phyloP scores from a whole-genome alignment of 2,888 invertebrate genomes.

The Drosophila prolongata region DNA sequence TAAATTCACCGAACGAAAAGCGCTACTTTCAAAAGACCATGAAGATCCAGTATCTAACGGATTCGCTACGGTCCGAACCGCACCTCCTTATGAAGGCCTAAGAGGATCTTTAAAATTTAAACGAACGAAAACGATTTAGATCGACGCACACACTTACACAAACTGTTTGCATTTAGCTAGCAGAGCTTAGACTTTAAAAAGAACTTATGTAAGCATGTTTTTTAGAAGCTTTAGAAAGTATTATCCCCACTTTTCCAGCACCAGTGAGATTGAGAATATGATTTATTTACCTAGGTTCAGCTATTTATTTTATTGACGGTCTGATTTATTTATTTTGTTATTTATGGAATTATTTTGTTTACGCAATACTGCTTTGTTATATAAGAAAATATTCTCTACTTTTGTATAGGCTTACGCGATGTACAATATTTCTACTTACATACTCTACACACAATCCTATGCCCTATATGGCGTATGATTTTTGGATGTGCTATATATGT shows the following conservation, averaged over 20 bases:
- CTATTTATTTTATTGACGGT: conserved; percentile 43
- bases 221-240: conserved; percentile 60
- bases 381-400: conserved; percentile 50
- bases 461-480: conserved; percentile 23
- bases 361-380: conserved; percentile 14
- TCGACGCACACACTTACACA: conserved; percentile 37
- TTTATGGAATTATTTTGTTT: conserved; percentile 35
- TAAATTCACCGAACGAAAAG: conserved; percentile 85
- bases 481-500: conserved; percentile 26
- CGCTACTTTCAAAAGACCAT: conserved; percentile 84
- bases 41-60: conserved; percentile 84
- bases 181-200: conserved; percentile 34
- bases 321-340: conserved; percentile 42
- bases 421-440: conserved; percentile 44
- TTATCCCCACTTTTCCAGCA: conserved; percentile 47
- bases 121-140: conserved; percentile 36
- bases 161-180: conserved; percentile 61
- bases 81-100: conserved; percentile 83
- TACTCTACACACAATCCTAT: conserved; percentile 22
- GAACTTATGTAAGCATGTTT: conserved; percentile 22
- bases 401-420: conserved; percentile 40
- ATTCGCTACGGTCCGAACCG: conserved; percentile 84
- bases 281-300: conserved; percentile 46
- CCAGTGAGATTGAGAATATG: conserved; percentile 55
- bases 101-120: neutral